phyloP scores from a whole-genome alignment of 2,797 vertebrate species.

The Macrochelys suwanniensis region DNA sequence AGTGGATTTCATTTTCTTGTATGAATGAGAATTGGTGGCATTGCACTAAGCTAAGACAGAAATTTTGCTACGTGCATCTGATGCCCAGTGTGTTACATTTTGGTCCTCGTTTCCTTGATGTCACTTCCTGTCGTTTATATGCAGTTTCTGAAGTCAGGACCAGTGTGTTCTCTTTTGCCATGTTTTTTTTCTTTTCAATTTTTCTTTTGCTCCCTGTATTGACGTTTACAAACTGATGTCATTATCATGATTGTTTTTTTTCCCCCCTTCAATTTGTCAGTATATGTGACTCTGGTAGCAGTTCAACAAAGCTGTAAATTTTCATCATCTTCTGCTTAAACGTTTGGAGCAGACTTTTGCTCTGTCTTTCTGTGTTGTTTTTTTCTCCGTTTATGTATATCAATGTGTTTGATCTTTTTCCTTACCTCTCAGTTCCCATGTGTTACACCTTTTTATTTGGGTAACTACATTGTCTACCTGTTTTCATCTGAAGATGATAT shows the following conservation, averaged over 20 bases:
- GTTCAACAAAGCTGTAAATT: neutral
- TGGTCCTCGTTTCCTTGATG: accelerated
- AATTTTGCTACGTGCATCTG: neutral
- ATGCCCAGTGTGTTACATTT: neutral
- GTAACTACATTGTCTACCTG: neutral
- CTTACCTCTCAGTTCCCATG: neutral
- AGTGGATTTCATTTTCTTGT: neutral
- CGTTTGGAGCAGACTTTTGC: neutral
- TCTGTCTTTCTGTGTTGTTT: neutral
- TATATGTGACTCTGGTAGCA: neutral
- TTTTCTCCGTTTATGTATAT: neutral
- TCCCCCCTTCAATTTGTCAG: neutral
- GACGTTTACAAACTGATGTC: neutral
- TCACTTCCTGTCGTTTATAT: accelerated
- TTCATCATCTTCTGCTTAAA: neutral
- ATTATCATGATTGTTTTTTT: neutral
- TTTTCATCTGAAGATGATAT: neutral
- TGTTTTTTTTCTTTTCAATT: neutral
- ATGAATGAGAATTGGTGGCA: neutral
- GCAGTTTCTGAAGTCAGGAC: neutral
- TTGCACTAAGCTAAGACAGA: neutral
- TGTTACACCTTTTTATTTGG: neutral
- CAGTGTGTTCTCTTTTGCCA: accelerated
- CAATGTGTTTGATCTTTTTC: neutral
- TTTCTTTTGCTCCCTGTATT: neutral